Evolutionary conservation across 2,888 invertebrate genomes (phyloP).

Genomic region (Aphodius granarius): DNA sequence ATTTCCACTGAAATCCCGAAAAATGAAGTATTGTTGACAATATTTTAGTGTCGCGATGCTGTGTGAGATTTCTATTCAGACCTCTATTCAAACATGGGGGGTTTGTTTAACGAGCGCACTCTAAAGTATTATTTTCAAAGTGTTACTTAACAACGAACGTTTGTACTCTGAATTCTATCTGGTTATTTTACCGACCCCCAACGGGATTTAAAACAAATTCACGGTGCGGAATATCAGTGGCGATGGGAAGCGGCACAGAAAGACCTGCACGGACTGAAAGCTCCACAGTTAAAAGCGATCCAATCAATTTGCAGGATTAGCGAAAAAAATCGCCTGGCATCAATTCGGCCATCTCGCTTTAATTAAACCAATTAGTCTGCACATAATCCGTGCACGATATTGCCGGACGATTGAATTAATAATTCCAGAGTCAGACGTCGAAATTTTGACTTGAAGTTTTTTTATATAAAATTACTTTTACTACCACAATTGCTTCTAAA

Average conservation of each 20-base stretch:
- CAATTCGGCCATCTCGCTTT: constrained; percentile 10
- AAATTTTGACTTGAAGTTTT: background rate
- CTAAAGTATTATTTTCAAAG: no score
- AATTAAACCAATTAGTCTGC: constrained; percentile 9
- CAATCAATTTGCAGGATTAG: constrained; percentile 5
- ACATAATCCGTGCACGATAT: background rate
- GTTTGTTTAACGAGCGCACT: no score
- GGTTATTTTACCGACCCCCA: background rate
- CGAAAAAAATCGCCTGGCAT: constrained; percentile 6
- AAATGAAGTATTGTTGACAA: no score
- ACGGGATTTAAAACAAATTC: background rate
- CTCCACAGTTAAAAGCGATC: constrained; percentile 9
- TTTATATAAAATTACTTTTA: no score
- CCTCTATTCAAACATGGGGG: no score
- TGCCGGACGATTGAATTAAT: background rate
- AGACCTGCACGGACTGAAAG: background rate
- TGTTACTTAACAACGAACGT: background rate
- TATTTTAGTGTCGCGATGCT: no score
- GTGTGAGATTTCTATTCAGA: no score
- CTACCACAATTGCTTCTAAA: no score
- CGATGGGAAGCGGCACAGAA: background rate
- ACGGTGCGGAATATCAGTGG: background rate
- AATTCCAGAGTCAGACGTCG: background rate
- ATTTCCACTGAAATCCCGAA: no score
- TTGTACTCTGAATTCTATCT: background rate